A percentile compares a stretch with the other conserved stretches of the same genome.
phyloP scores from a whole-genome alignment of 2,797 vertebrate genomes.

The Loris lydekkerianus region DNA sequence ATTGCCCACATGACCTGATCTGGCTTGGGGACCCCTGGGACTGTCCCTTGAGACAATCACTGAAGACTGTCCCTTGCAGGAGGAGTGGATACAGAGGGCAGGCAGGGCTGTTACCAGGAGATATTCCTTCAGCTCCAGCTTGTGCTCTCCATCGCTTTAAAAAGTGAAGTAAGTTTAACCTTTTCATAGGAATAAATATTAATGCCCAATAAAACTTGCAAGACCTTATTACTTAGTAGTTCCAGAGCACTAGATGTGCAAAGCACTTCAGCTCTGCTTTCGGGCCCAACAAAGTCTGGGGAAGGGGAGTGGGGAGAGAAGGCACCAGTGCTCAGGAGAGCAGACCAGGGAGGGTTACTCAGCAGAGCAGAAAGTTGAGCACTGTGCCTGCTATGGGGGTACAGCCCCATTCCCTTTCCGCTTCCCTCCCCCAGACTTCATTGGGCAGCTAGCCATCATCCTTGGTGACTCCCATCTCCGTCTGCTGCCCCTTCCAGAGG shows the following conservation, averaged over 20 bases:
- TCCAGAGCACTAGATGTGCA: rapidly evolving
- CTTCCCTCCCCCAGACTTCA: not conserved
- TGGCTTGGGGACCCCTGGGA: not conserved
- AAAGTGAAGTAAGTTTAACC: not conserved
- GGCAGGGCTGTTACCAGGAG: not conserved
- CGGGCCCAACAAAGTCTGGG: not conserved
- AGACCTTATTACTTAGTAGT: not conserved
- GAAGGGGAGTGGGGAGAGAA: not conserved
- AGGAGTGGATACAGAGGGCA: not conserved
- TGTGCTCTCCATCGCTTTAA: not conserved
- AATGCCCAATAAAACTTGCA: not conserved
- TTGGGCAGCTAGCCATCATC: not conserved
- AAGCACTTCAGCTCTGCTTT: not conserved
- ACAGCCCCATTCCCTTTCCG: not conserved
- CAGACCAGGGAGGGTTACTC: not conserved
- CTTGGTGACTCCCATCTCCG: not conserved
- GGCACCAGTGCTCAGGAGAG: not conserved
- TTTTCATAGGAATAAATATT: not conserved
- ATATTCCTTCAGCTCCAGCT: rapidly evolving
- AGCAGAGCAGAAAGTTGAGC: not conserved
- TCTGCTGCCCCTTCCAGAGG: not conserved
- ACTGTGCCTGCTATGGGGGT: not conserved
- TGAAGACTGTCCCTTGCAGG: not conserved
- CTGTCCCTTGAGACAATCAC: too few species aligned
- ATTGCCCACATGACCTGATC: not conserved